Conservation (phyloP, 2,113 vertebrate species). For the Pygoscelis antarcticus region DNA sequence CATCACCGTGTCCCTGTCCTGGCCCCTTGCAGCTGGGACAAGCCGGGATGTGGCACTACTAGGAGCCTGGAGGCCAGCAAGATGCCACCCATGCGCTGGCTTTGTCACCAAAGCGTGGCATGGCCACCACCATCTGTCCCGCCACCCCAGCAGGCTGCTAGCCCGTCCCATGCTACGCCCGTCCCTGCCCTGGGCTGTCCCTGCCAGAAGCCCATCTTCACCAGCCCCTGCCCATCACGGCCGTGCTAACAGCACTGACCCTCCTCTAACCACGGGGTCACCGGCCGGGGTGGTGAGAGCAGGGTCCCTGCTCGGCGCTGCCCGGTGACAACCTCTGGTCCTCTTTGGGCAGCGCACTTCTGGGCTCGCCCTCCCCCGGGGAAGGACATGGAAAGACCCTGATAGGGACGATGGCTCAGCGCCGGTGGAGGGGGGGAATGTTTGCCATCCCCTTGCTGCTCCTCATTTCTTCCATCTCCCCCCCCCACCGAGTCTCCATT, state of each 20-base stretch:
- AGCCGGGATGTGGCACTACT: not conserved
- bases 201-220: conserved; percentile 24
- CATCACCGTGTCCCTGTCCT: not conserved
- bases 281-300: rapidly evolving
- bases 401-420: not conserved
- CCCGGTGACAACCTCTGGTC: not conserved
- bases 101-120: not conserved
- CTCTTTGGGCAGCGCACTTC: not conserved
- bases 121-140: not conserved
- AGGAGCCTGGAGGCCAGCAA: not conserved
- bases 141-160: not conserved
- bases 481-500: not conserved
- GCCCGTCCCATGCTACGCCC: not conserved
- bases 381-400: not conserved
- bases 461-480: not conserved
- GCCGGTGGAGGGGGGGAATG: not conserved
- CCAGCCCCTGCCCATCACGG: rapidly evolving
- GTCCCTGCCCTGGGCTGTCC: not conserved
- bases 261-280: not conserved
- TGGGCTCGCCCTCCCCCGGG: not conserved
- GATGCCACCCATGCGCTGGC: not conserved
- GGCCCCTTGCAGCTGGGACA: not conserved
- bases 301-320: not conserved
- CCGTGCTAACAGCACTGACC: not conserved
- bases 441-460: not conserved